A percentile compares a stretch with the other conserved stretches of the same genome.
Evolutionary conservation across 2,113 vertebrate genomes (phyloP).

Genomic region (Anhinga rufa): DNA sequence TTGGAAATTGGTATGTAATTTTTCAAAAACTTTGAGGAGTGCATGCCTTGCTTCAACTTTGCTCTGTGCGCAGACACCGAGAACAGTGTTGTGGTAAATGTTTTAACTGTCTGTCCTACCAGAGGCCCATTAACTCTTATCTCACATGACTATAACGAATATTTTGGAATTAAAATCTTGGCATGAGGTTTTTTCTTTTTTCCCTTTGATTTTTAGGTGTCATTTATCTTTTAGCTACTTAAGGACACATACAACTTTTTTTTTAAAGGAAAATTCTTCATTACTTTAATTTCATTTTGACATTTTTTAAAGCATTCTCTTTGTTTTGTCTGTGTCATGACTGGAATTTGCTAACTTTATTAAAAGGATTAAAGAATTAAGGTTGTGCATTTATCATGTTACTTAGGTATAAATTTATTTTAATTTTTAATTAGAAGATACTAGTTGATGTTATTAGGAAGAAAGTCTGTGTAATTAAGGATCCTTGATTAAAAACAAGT

Average conservation of each 20-base stretch:
- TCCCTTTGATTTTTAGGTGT: constrained; percentile 33
- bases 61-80: constrained; percentile 17
- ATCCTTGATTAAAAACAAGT: constrained; percentile 45
- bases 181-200: not conserved
- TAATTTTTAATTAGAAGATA: constrained; percentile 17
- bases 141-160: constrained; percentile 50
- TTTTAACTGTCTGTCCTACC: constrained; percentile 45
- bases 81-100: constrained; percentile 30
- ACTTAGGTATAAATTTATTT: not conserved
- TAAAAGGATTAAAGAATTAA: constrained; percentile 42
- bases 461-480: constrained; percentile 16
- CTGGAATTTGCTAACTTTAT: constrained; percentile 59
- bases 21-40: constrained; percentile 45
- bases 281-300: constrained; percentile 66
- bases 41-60: constrained; percentile 1
- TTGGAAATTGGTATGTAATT: constrained; percentile 49
- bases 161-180: constrained; percentile 66
- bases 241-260: not conserved
- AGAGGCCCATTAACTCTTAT: constrained; percentile 58
- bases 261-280: constrained; percentile 38
- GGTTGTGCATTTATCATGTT: not conserved
- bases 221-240: constrained; percentile 53
- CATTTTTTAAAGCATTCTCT: constrained; percentile 43
- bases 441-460: constrained; percentile 1
- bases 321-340: constrained; percentile 28